Evolutionary conservation across 1,140 invertebrate species (phyloP).

Genomic region (Eriocheir sinensis): DNA sequence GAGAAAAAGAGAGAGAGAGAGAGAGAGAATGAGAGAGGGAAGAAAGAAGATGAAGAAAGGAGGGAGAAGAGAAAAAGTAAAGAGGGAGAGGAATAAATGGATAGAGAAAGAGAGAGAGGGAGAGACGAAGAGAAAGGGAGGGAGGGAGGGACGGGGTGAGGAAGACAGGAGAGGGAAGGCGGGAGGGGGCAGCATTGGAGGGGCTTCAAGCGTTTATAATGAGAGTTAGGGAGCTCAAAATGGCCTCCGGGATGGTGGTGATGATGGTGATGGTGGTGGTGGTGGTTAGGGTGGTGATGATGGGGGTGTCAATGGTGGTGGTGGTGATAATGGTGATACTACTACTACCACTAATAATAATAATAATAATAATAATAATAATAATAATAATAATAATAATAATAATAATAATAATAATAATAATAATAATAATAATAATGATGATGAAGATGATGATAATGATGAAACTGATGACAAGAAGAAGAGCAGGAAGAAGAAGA

Average conservation of each 20-base stretch:
- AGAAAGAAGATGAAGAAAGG: slow-evolving; percentile 7
- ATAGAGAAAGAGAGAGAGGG: slow-evolving; percentile 4
- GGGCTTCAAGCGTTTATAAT: no score
- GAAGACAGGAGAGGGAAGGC: slow-evolving; percentile 4
- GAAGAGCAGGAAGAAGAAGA: neutral
- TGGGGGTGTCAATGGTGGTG: no score
- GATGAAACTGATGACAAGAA: neutral
- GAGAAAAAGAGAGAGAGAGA: neutral
- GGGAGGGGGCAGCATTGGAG: neutral
- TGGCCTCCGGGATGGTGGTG: neutral
- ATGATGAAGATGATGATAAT: neutral
- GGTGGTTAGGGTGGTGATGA: no score
- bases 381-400: no score
- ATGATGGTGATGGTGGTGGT: neutral
- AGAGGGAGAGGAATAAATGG: neutral
- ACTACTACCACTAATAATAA: no score
- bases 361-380: no score
- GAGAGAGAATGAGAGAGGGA: neutral
- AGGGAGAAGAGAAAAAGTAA: neutral
- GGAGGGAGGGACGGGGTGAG: neutral
- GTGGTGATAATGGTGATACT: no score
- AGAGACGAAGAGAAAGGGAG: slow-evolving; percentile 36
- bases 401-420: no score
- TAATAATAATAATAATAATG: no score
- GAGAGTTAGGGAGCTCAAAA: neutral